These are phyloP conservation scores for Nesospiza acunhae DNA, from an alignment of 2,113 vertebrate species.

Conservation along the genomic window DNA sequence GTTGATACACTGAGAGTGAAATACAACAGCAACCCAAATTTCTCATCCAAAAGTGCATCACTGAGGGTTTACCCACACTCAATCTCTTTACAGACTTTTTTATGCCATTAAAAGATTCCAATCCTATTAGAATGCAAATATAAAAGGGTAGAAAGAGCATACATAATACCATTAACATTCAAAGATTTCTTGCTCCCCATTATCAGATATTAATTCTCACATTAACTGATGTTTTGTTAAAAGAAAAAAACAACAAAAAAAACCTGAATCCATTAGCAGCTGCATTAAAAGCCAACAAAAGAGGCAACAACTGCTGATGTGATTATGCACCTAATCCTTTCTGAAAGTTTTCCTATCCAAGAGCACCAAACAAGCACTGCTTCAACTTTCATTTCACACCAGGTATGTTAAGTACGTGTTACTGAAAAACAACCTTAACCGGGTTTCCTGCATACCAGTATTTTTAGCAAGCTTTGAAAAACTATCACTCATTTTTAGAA, in stretches of 20 bases:
- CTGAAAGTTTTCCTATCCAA: background rate
- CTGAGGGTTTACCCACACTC: background rate
- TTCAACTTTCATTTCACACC: background rate
- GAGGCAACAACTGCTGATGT: slow-evolving; percentile 14
- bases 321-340: background rate
- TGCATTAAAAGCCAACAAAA: slow-evolving; percentile 38
- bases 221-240: slow-evolving; percentile 37
- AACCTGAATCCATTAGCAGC: slow-evolving; percentile 17
- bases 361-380: background rate
- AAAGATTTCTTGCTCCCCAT: slow-evolving; percentile 45
- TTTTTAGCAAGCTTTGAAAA: background rate
- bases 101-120: slow-evolving; percentile 37
- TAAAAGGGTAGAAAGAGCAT: slow-evolving; percentile 13
- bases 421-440: background rate
- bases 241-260: background rate
- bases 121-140: slow-evolving; percentile 61
- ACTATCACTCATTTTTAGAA: background rate
- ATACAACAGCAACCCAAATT: background rate
- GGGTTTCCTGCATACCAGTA: background rate
- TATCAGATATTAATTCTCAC: slow-evolving; percentile 60
- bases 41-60: background rate
- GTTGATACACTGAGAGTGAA: background rate
- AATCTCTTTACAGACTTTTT: background rate
- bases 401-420: background rate
- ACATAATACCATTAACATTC: slow-evolving; percentile 44